Percentiles rank a stretch among this genome's conserved stretches.
phyloP scores from a whole-genome alignment of 2,888 invertebrate genomes.

The Acleris cristana region DNA sequence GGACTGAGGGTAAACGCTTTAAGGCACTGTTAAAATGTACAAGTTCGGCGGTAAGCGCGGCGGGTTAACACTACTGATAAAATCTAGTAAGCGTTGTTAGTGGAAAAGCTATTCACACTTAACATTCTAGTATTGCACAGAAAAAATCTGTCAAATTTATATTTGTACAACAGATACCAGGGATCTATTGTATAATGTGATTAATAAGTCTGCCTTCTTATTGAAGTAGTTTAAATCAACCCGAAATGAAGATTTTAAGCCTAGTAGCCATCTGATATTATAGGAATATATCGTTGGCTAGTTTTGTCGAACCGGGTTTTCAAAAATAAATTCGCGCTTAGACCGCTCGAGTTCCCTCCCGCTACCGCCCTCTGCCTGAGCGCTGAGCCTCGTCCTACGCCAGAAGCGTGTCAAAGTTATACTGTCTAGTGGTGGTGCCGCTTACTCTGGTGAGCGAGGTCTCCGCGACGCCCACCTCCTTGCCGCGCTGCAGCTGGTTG shows the following conservation, averaged over 20 bases:
- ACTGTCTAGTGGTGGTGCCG: slow-evolving; percentile 65
- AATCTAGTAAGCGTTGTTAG: slow-evolving; percentile 18
- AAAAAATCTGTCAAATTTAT: background rate
- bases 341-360: no score
- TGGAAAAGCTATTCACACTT: slow-evolving; percentile 5
- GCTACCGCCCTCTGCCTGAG: slow-evolving; percentile 4
- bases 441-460: slow-evolving; percentile 92
- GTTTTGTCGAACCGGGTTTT: no score
- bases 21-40: slow-evolving; percentile 16
- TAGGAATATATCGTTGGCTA: no score
- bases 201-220: no score
- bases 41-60: slow-evolving; percentile 26
- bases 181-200: no score
- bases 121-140: slow-evolving; percentile 20
- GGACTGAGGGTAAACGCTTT: slow-evolving; percentile 14
- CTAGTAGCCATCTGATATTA: no score
- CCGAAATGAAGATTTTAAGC: no score
- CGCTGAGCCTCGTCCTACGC: slow-evolving; percentile 50
- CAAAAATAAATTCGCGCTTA: no score
- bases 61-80: slow-evolving; percentile 3
- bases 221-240: no score
- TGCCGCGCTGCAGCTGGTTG: slow-evolving; percentile 88
- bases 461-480: slow-evolving; percentile 88
- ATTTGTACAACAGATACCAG: no score
- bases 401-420: slow-evolving; percentile 67